These are phyloP conservation scores for Aphelocoma californica DNA, from an alignment of 2,797 vertebrate genomes.

Conservation along the genomic window DNA sequence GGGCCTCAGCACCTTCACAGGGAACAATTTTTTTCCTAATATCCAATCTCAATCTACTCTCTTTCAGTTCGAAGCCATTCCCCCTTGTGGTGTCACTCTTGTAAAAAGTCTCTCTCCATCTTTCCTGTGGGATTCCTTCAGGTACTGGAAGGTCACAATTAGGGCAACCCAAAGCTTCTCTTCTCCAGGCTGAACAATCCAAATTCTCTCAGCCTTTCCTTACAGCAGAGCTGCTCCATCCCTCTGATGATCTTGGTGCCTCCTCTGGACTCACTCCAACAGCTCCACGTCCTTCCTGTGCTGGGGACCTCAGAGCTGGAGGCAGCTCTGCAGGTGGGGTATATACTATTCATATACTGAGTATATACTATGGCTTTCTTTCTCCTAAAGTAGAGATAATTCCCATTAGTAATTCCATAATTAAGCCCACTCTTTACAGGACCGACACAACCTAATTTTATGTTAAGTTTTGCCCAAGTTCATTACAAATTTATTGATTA, in stretches of 20 bases:
- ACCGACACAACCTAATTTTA: neutral
- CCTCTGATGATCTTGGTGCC: neutral
- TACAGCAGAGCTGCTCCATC: neutral
- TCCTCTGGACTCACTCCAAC: neutral
- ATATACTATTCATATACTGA: neutral
- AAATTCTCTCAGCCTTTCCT: neutral
- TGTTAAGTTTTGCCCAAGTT: neutral
- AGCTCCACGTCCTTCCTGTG: neutral
- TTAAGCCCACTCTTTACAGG: neutral
- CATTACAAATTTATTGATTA: neutral
- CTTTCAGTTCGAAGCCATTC: neutral
- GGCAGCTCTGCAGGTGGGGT: neutral
- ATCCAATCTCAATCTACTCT: too few relatives aligned
- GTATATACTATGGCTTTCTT: neutral
- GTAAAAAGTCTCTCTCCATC: neutral
- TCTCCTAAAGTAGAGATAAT: neutral
- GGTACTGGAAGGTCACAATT: too few relatives aligned
- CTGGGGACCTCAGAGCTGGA: neutral
- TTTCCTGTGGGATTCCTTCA: neutral
- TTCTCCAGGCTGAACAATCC: neutral
- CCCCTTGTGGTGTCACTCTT: accelerated
- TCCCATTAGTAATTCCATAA: neutral
- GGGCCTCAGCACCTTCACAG: accelerated
- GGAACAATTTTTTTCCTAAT: neutral
- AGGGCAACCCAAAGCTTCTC: neutral